phyloP scores from a whole-genome alignment of 2,888 invertebrate genomes.

The Zaprionus obscuricornis region DNA sequence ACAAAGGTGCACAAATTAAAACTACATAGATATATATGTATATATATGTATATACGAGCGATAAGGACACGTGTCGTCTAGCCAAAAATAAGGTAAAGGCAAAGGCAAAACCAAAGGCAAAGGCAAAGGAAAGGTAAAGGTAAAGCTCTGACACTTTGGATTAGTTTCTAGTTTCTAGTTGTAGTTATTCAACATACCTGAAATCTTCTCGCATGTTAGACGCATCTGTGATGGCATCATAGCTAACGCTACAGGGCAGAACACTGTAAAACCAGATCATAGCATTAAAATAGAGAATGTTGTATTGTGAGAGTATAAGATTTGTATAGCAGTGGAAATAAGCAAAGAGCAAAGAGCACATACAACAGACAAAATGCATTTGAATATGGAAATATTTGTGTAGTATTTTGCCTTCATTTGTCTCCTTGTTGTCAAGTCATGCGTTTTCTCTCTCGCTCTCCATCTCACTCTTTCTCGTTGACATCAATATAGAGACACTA shows the following conservation, averaged over 20 bases:
- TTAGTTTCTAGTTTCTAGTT: no score
- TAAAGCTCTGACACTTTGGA: no score
- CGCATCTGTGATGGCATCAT: constrained; percentile 81
- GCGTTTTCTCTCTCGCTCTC: no score
- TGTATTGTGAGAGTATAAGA: not conserved
- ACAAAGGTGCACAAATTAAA: constrained; percentile 36
- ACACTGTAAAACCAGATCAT: constrained; percentile 85
- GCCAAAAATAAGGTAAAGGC: no score
- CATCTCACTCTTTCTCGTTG: no score
- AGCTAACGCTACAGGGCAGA: constrained; percentile 86
- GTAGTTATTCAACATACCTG: constrained; percentile 69
- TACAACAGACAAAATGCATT: constrained; percentile 27
- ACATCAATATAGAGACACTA: no score
- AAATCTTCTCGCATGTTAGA: constrained; percentile 77
- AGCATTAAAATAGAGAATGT: constrained; percentile 42
- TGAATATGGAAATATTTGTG: constrained; percentile 31
- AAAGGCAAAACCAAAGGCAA: no score
- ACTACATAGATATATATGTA: no score
- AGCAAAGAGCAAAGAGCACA: constrained; percentile 9
- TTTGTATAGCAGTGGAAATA: not conserved
- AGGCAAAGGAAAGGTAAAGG: no score
- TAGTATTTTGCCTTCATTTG: no score
- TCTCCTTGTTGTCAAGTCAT: constrained; percentile 31
- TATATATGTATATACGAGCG: no score
- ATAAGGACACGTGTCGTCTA: no score